These are phyloP conservation scores for Smutsia gigantea DNA, from an alignment of 2,797 vertebrate genomes.

Conservation along the genomic window DNA sequence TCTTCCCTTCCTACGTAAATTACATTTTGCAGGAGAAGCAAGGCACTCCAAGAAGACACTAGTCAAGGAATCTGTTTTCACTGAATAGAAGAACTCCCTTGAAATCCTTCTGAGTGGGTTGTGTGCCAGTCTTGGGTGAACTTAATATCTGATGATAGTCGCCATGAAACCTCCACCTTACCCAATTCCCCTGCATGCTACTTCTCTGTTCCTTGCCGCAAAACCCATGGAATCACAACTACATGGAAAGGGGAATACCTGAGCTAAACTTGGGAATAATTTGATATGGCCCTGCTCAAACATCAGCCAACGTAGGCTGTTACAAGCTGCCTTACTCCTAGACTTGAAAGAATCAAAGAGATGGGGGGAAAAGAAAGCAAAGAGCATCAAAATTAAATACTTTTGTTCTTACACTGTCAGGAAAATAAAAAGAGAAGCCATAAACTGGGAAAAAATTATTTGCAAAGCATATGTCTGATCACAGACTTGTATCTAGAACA, in stretches of 20 bases:
- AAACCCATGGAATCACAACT: not conserved
- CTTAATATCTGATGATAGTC: not conserved
- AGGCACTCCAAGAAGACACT: not conserved
- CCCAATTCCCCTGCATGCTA: not conserved
- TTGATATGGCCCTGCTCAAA: not conserved
- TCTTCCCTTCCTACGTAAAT: not conserved
- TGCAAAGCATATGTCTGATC: not conserved
- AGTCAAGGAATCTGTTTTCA: not conserved
- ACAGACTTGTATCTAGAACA: not conserved
- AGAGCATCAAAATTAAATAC: not conserved
- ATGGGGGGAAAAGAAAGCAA: not conserved
- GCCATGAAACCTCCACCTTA: not conserved
- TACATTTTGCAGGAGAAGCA: not conserved
- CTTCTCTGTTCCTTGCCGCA: not conserved
- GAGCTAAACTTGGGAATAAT: not conserved
- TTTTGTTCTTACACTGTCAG: not conserved
- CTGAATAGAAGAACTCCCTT: not conserved
- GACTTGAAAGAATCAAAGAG: not conserved
- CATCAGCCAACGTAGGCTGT: not conserved
- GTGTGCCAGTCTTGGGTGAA: not conserved
- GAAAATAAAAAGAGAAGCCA: slow-evolving; percentile 36
- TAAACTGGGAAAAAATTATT: not conserved
- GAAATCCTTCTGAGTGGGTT: not conserved
- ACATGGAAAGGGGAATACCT: not conserved
- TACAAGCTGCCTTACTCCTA: not conserved